These are phyloP conservation scores for Argyra leucocephala DNA, from an alignment of 2,888 invertebrate species.

Conservation along the genomic window DNA sequence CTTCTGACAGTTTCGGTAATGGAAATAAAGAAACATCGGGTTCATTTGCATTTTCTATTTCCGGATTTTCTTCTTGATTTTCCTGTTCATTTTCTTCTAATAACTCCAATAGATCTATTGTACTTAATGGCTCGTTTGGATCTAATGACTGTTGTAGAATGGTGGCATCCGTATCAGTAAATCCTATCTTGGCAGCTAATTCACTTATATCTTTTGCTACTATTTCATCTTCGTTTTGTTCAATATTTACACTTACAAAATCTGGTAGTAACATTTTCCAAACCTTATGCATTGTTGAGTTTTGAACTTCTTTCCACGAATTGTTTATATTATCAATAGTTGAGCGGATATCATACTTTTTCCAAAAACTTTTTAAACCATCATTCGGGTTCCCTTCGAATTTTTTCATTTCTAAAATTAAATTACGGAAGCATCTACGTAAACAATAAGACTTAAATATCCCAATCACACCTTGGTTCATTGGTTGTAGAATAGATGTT, in stretches of 20 bases:
- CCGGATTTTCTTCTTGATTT: not conserved
- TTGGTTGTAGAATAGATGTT: slow-evolving; percentile 1
- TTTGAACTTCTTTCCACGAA: not conserved
- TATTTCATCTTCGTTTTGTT: not conserved
- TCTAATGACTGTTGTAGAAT: not conserved
- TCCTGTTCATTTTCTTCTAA: not conserved
- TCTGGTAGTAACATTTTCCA: not conserved
- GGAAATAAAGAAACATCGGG: not conserved
- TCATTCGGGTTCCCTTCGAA: not conserved
- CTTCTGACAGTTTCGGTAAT: not conserved
- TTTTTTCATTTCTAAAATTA: not conserved
- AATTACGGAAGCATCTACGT: not conserved
- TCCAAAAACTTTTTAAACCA: not conserved
- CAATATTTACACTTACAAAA: not conserved
- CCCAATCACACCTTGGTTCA: slow-evolving; percentile 8
- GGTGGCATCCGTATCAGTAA: not conserved
- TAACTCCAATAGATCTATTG: not conserved
- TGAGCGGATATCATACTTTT: not conserved
- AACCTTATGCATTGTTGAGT: not conserved
- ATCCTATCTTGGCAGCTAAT: not conserved
- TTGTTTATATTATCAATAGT: not conserved
- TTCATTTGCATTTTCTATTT: not conserved
- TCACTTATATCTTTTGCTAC: not conserved
- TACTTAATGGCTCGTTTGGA: not conserved
- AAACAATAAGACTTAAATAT: slow-evolving; percentile 10